phyloP scores from a whole-genome alignment of 2,888 invertebrate genomes.

The Tridacna crocea region DNA sequence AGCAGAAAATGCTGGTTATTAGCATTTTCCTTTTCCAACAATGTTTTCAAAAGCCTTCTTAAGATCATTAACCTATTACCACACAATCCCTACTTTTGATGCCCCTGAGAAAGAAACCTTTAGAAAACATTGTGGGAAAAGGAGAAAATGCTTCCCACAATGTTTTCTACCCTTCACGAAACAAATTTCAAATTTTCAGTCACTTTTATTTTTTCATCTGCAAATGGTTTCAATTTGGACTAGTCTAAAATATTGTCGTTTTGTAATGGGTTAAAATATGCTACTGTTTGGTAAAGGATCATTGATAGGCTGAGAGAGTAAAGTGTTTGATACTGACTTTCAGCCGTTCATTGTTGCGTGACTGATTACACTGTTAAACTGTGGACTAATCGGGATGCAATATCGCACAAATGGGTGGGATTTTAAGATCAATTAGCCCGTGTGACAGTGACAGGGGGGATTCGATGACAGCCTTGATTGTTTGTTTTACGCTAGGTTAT shows the following conservation, averaged over 20 bases:
- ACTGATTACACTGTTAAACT: conserved; percentile 60
- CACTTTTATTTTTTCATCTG: no score
- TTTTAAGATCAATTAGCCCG: conserved; percentile 68
- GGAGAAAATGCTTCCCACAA: background rate
- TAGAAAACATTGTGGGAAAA: background rate
- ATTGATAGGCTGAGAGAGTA: conserved; percentile 20
- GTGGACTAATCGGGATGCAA: conserved; percentile 58
- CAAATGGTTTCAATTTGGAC: no score
- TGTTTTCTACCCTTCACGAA: conserved; percentile 27
- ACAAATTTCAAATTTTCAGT: no score
- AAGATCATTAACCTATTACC: no score
- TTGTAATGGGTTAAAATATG: no score
- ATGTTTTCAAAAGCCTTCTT: no score
- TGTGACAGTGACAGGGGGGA: conserved; percentile 52
- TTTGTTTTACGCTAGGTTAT: conserved; percentile 54
- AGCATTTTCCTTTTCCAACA: no score
- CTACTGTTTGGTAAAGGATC: background rate
- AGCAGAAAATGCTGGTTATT: no score
- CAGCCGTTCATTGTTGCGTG: conserved; percentile 53
- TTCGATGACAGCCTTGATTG: conserved; percentile 58
- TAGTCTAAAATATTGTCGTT: no score
- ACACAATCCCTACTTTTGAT: no score
- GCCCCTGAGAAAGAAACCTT: no score
- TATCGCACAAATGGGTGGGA: conserved; percentile 63
- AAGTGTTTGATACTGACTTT: conserved; percentile 48